Percentiles rank a stretch among this genome's conserved stretches.
Conservation (phyloP, 2,113 vertebrate species). For the Microtus ochrogaster region DNA sequence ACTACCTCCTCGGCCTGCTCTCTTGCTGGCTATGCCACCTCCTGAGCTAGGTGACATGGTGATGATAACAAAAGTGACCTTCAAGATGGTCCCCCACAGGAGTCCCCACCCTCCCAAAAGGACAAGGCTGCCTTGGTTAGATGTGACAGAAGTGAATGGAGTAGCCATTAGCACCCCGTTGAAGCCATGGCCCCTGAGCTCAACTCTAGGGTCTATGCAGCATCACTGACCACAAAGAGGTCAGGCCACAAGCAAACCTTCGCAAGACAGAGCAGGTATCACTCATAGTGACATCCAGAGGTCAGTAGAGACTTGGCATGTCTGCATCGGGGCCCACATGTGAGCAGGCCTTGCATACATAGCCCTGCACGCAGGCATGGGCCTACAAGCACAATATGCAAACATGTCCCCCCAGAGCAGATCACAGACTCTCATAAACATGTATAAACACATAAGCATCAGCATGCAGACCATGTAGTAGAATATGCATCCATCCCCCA, state of each 20-base stretch:
- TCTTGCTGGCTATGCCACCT: neutral
- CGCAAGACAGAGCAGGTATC: neutral
- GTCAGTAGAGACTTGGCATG: neutral
- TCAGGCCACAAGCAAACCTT: neutral
- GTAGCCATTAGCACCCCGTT: neutral
- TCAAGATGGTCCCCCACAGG: neutral
- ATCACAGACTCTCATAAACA: neutral
- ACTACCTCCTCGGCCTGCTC: neutral
- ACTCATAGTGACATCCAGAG: accelerated
- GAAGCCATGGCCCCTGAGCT: neutral
- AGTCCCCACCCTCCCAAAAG: neutral
- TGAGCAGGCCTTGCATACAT: neutral
- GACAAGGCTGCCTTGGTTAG: neutral
- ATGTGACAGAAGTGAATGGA: neutral
- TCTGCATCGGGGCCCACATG: accelerated
- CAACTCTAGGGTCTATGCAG: accelerated
- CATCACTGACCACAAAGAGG: no score
- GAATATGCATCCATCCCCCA: no score
- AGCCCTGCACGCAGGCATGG: neutral
- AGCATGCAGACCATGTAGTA: accelerated
- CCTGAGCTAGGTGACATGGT: neutral
- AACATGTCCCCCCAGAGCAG: neutral
- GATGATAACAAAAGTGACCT: neutral
- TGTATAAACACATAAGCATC: accelerated
- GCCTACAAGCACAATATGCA: neutral